Evolutionary conservation across 1,140 invertebrate genomes (phyloP), one percentile per base, ranked within the genome.

Genomic region (Calosoma granatense): DNA sequence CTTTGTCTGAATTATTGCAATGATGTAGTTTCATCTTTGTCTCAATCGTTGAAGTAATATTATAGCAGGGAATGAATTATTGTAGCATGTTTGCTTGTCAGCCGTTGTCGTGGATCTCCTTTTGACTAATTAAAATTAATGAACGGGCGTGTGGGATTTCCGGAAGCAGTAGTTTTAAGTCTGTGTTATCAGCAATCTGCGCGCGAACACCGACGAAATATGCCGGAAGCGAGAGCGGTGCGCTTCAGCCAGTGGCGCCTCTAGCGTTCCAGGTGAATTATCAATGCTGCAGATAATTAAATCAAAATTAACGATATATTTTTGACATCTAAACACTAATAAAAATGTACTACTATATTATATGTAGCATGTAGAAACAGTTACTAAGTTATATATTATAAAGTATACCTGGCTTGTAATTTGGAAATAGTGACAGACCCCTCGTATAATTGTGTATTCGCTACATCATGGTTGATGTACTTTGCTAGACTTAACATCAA

Each of bases 401-500:
- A n/a, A n/a, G n/a, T n/a, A n/a, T n/a, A n/a, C n/a, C n/a, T n/a
- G n/a, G n/a, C n/a, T n/a, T n/a, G n/a, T n/a, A n/a, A n/a, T n/a
- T n/a, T n/a, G n/a, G n/a, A n/a, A n/a, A n/a, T n/a, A n/a, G n/a
- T n/a, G n/a, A n/a, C n/a, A n/a, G n/a, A n/a, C n/a, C n/a, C n/a
- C n/a, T n/a, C n/a, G n/a, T n/a, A n/a, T n/a, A n/a, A n/a, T n/a
- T n/a, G 26, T 6, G 6, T 36, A n/a, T 36, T 36, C n/a, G 26
- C 26, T 17, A 47, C 41, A 17, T 47, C 41, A 47, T 17, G 41
- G 9, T 47, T 47, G 3, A 47, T 9, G 41, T 17, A 36, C 26
- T 9, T 4, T 17, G 6, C 17, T 47, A 59, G 53, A 56, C 60
- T 36, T 57, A 61, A 56, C 65, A 66, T 66, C 63, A 60, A 66